phyloP scores from a whole-genome alignment of 1,140 invertebrate species.

The Zaprionus ornatus region DNA sequence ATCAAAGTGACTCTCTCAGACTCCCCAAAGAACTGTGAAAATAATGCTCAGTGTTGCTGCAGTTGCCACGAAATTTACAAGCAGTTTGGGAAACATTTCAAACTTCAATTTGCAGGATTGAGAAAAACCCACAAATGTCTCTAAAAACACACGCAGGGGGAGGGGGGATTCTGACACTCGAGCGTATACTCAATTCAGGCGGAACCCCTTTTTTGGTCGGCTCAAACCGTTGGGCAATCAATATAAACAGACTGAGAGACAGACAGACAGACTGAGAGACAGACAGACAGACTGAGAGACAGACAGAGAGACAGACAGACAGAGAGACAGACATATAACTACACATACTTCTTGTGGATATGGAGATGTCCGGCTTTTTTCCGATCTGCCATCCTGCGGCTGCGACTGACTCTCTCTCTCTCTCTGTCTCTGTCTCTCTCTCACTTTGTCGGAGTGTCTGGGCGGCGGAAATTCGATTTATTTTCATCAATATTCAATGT shows the following conservation, averaged over 20 bases:
- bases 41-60: background rate
- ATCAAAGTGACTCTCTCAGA: background rate
- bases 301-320: background rate
- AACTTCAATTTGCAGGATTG: slow-evolving; percentile 2
- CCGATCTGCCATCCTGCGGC: background rate
- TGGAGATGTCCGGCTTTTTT: slow-evolving; percentile 38
- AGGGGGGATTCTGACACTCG: slow-evolving; percentile 69
- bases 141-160: slow-evolving; percentile 11
- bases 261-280: slow-evolving; percentile 18
- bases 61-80: background rate
- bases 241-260: slow-evolving; percentile 45
- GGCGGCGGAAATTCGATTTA: slow-evolving; percentile 76
- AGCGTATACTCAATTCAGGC: slow-evolving; percentile 57
- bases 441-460: slow-evolving; percentile 20
- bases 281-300: slow-evolving; percentile 3
- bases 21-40: background rate
- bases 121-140: slow-evolving; percentile 60
- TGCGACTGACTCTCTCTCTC: background rate
- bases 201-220: slow-evolving; percentile 72
- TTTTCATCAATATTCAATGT: slow-evolving; percentile 82
- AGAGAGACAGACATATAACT: slow-evolving; percentile 19
- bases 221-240: slow-evolving; percentile 64
- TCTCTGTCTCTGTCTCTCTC: background rate
- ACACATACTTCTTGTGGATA: slow-evolving; percentile 8
- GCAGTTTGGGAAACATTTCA: background rate